Evolutionary conservation across 2,888 invertebrate species (phyloP).

Genomic region (Miltochrista miniata): DNA sequence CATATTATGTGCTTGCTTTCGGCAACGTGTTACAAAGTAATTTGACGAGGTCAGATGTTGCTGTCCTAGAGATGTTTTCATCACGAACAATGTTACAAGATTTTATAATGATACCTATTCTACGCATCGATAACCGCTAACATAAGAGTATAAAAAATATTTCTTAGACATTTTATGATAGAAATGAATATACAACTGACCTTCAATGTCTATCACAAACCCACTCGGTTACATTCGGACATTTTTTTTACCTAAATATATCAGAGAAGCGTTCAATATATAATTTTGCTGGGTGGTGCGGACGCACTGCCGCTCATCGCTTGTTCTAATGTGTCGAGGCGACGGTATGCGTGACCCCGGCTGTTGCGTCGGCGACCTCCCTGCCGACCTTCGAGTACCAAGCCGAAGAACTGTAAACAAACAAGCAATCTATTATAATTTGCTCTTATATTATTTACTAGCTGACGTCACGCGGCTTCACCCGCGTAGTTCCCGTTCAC

Average conservation of each 20-base stretch:
- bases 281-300: constrained; percentile 76
- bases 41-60: too few species aligned
- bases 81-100: too few species aligned
- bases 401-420: constrained; percentile 65
- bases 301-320: constrained; percentile 69
- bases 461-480: too few species aligned
- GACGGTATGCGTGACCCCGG: constrained; percentile 72
- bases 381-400: constrained; percentile 72
- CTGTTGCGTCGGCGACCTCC: constrained; percentile 68
- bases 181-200: neutral
- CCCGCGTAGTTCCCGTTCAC: too few species aligned
- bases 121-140: neutral
- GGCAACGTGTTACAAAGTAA: too few species aligned
- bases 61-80: too few species aligned
- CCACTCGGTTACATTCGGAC: constrained; percentile 7
- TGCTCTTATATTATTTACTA: too few species aligned
- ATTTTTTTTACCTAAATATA: constrained; percentile 10
- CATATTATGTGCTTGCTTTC: too few species aligned
- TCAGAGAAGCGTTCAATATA: constrained; percentile 51
- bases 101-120: too few species aligned
- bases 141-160: neutral
- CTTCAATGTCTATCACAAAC: constrained; percentile 16
- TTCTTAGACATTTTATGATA: neutral
- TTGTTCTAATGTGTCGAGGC: constrained; percentile 75
- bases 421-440: neutral